These are phyloP conservation scores for Ylistrum balloti DNA, from an alignment of 1,140 invertebrate species.

Conservation along the genomic window DNA sequence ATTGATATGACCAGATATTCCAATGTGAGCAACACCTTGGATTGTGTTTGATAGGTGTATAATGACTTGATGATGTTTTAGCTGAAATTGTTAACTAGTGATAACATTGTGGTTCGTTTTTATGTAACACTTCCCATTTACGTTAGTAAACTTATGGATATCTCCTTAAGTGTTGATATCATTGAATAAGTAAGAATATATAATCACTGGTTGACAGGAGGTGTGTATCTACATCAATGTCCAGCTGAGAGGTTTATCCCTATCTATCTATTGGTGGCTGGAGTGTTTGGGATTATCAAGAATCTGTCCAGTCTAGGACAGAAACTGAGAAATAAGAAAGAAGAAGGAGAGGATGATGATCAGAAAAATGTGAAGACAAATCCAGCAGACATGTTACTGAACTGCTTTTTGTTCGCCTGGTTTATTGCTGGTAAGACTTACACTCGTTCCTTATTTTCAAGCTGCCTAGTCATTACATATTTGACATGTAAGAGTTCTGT, in stretches of 20 bases:
- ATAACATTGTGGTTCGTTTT: no score
- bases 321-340: constrained; percentile 83
- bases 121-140: no score
- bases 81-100: no score
- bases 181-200: no score
- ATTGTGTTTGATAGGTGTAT: no score
- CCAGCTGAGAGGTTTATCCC: constrained; percentile 90
- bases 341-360: constrained; percentile 83
- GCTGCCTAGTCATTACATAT: no score
- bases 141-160: no score
- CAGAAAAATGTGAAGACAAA: constrained; percentile 65
- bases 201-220: constrained; percentile 84
- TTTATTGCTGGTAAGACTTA: constrained; percentile 74
- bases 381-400: constrained; percentile 37
- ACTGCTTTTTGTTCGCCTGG: constrained; percentile 86
- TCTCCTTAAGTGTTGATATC: no score
- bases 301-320: constrained; percentile 87
- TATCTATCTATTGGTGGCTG: constrained; percentile 92
- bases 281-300: constrained; percentile 87
- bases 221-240: constrained; percentile 90
- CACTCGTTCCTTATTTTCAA: neutral
- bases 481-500: no score
- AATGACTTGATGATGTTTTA: no score
- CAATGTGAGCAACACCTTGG: no score
- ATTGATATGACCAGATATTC: no score